Evolutionary conservation across 2,113 vertebrate genomes (phyloP), one percentile per base, ranked within the genome.

Genomic region (Vulpes vulpes): DNA sequence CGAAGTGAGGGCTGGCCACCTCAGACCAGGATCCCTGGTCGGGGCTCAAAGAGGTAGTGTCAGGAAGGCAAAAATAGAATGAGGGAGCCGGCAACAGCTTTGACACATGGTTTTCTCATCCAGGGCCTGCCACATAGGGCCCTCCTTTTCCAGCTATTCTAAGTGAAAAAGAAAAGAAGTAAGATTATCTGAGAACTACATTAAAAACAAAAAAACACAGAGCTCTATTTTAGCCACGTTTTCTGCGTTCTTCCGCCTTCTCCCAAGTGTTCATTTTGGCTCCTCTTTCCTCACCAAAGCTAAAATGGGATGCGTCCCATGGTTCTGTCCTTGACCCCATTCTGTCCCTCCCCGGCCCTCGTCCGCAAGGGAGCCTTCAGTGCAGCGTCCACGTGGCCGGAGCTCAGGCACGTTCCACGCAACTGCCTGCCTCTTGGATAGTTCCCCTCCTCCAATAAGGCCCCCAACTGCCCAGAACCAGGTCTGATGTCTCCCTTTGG

Each of bases 31-130:
- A 62, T 67, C 55, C 97, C 96, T 96, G 73, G 71, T 73, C 19
- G 0, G 86, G 53, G 16, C 91, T 97, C 96, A 96, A 95, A 96
- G 95, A 91, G 81, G 96, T 78, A 96, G 97, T 98, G 98, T 97
- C 53, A 30, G 59, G 76, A 57, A 87, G 85, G 88, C 90, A 97
- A 98, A 98, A 98, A 98, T 96, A 98, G 97, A 64, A 69, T 1
- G 5, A 92, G 53, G 84, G 84, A 57, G 11, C 81, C 38, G 7
- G 95, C 97, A 93, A 69, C 76, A 80, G 93, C 83, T 67, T 81
- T 62, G 71, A 96, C 97, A 98, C 97, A 91, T 23, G 88, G 74
- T 90, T 96, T 96, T 96, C 95, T 96, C 95, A 73, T 96, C 49
- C 71, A 14, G 59, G 84, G 85, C 92, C 95, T 86, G 97, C 98